Conservation (phyloP, 2,113 vertebrate genomes). For the Anser brachyrhynchus region DNA sequence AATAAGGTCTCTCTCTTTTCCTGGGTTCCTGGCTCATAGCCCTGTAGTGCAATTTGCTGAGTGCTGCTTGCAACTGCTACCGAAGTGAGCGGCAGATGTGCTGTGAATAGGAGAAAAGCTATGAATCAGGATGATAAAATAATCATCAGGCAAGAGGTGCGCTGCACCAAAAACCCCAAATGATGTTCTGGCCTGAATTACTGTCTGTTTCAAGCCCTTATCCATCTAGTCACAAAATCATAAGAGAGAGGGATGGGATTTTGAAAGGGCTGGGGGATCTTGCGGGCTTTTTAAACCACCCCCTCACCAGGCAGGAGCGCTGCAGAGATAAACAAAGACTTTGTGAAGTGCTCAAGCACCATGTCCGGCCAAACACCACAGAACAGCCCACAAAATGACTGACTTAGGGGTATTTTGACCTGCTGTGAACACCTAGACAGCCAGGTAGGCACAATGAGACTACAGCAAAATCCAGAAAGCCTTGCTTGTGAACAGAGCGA, state of each 20-base stretch:
- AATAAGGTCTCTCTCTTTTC: neutral
- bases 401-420: neutral
- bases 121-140: accelerated
- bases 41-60: neutral
- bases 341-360: neutral
- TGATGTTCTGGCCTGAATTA: neutral
- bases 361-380: neutral
- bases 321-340: neutral
- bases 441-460: neutral
- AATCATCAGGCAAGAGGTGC: neutral
- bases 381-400: neutral
- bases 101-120: neutral
- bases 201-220: neutral
- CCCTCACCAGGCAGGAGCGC: neutral
- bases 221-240: neutral
- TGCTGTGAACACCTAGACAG: neutral
- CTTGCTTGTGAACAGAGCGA: neutral
- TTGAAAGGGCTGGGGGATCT: neutral
- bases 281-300: neutral
- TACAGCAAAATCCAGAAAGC: neutral
- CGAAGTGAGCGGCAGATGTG: neutral
- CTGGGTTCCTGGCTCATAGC: neutral
- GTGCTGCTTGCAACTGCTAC: neutral
- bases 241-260: neutral
- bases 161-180: neutral